Evolutionary conservation across 2,797 vertebrate species (phyloP).

Genomic region (Syngnathus rostellatus): DNA sequence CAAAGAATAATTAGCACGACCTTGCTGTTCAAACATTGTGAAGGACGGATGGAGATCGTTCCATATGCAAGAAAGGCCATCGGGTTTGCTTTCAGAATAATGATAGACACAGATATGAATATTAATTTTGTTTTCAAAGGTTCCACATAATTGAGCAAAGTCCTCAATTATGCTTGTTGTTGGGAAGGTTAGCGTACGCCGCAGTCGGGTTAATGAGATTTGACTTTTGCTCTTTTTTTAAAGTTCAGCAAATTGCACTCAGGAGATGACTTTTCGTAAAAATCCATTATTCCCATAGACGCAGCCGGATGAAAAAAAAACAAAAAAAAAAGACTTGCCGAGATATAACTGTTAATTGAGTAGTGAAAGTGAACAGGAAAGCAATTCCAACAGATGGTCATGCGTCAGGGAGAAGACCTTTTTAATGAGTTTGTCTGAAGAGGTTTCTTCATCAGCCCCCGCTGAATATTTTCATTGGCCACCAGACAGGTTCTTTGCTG

Average conservation of each 20-base stretch:
- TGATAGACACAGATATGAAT: constrained; percentile 55
- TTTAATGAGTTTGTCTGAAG: constrained; percentile 86
- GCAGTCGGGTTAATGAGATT: constrained; percentile 41
- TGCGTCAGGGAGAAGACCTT: constrained; percentile 75
- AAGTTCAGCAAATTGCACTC: constrained; percentile 40
- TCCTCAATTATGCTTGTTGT: constrained; percentile 36
- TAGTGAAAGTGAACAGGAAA: constrained; percentile 54
- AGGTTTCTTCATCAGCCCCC: constrained; percentile 72
- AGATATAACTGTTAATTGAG: constrained; percentile 48
- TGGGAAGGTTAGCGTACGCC: constrained; percentile 17
- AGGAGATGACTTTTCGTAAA: constrained; percentile 3
- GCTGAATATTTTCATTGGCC: constrained; percentile 69
- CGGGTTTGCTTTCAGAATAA: constrained; percentile 54
- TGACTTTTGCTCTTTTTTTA: constrained; percentile 22
- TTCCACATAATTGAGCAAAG: constrained; percentile 30
- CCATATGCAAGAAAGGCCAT: constrained; percentile 48
- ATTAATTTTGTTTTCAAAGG: constrained; percentile 51
- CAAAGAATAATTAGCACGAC: constrained; percentile 34
- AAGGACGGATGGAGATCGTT: constrained; percentile 53
- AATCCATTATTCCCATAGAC: constrained; percentile 29
- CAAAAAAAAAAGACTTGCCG: constrained; percentile 19
- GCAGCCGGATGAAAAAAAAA: constrained; percentile 14
- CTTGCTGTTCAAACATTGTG: constrained; percentile 39
- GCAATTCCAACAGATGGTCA: constrained; percentile 79
- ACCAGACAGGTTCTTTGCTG: constrained; percentile 62